phyloP scores from a whole-genome alignment of 2,113 vertebrate species.

The Brienomyrus brachyistius region DNA sequence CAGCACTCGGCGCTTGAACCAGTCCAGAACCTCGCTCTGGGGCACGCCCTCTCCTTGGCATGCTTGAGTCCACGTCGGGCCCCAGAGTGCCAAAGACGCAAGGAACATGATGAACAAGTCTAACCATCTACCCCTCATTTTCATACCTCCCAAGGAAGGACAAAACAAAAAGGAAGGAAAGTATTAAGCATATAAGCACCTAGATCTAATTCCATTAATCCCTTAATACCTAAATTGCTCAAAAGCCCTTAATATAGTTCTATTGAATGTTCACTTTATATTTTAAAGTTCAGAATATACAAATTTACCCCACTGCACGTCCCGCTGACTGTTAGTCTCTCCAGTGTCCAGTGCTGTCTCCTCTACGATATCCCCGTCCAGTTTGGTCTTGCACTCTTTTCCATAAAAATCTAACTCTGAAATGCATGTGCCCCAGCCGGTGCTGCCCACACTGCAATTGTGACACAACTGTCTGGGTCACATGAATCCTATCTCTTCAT shows the following conservation, averaged over 20 bases:
- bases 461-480: constrained; percentile 20
- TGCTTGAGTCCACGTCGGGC: constrained; percentile 30
- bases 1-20: constrained; percentile 48
- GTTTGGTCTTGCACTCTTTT: neutral
- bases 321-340: neutral
- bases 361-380: neutral
- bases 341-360: no score
- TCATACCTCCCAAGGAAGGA: neutral
- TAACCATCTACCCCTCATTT: neutral
- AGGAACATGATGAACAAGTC: neutral
- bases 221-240: neutral
- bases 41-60: constrained; percentile 37
- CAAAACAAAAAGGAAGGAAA: neutral
- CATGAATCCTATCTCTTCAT: constrained; percentile 14
- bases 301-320: neutral
- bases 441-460: constrained; percentile 8
- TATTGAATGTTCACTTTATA: neutral
- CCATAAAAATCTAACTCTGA: neutral
- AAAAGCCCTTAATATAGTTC: neutral
- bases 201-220: neutral
- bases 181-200: neutral
- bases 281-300: neutral
- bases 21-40: constrained; percentile 40
- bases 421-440: neutral
- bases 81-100: constrained; percentile 28